A percentile compares a stretch with the other conserved stretches of the same genome.
These are phyloP conservation scores for Istiophorus platypterus DNA, from an alignment of 2,113 vertebrate genomes.

Conservation along the genomic window DNA sequence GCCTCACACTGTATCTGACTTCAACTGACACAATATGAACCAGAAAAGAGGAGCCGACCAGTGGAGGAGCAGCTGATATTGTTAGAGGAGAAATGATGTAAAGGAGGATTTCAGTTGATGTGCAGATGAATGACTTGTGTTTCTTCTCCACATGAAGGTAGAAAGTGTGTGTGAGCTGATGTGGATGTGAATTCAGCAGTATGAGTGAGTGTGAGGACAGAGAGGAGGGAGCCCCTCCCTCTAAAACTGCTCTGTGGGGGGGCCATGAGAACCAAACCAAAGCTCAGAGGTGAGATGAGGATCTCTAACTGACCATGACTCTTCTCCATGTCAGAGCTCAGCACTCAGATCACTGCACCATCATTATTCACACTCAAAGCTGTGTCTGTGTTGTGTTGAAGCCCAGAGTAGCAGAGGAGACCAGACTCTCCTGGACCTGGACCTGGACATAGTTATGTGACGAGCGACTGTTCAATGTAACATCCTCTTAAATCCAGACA, in stretches of 20 bases:
- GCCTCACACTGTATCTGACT: not conserved
- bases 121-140: not conserved
- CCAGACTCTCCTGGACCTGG: not conserved
- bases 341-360: too few relatives aligned
- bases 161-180: not conserved
- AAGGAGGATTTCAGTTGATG: not conserved
- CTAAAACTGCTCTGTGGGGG: not conserved
- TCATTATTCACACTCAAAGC: too few relatives aligned
- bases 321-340: too few relatives aligned
- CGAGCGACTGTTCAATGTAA: too few relatives aligned
- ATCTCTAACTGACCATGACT: too few relatives aligned
- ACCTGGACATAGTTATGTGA: not conserved
- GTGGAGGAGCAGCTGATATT: slow-evolving; percentile 8
- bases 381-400: too few relatives aligned
- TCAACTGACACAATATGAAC: not conserved
- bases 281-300: too few relatives aligned
- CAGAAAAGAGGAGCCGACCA: not conserved
- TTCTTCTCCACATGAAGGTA: not conserved
- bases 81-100: not conserved
- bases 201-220: not conserved
- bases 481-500: too few relatives aligned
- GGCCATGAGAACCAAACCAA: too few relatives aligned
- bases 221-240: not conserved
- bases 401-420: not conserved
- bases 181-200: not conserved